Evolutionary conservation across 2,113 vertebrate genomes (phyloP).

Genomic region (Haemorhous mexicanus): DNA sequence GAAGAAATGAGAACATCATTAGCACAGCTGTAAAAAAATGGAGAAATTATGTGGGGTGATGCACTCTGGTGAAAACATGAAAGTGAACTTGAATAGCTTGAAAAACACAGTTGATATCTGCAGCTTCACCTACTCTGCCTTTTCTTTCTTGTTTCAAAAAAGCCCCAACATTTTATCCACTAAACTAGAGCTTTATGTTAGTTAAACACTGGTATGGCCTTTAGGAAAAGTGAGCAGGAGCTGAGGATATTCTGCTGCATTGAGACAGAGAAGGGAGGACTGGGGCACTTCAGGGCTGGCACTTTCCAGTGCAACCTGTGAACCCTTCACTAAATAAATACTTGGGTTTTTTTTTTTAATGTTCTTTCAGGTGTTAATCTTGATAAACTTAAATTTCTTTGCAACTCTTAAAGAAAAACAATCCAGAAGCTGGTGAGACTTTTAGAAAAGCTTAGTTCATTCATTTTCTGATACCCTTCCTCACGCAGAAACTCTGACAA

Average conservation of each 20-base stretch:
- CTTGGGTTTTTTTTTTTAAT: not conserved
- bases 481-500: not conserved
- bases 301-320: not conserved
- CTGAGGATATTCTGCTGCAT: not conserved
- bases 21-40: conserved; percentile 15
- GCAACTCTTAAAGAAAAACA: not conserved
- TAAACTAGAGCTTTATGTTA: not conserved
- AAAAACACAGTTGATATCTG: not conserved
- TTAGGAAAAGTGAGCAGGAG: not conserved
- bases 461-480: not conserved
- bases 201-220: accelerated
- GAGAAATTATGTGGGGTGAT: not conserved
- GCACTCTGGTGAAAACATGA: not conserved
- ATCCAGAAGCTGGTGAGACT: not conserved
- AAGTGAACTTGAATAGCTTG: not conserved
- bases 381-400: not conserved
- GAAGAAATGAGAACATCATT: conserved; percentile 12
- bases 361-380: not conserved
- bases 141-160: not conserved
- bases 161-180: not conserved
- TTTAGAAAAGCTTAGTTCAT: not conserved
- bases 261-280: not conserved
- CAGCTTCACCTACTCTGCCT: not conserved
- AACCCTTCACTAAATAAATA: not conserved
- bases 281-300: not conserved